Base-by-base conservation (phyloP, 2,888 invertebrate species). In the Ischnura elegans region DNA sequence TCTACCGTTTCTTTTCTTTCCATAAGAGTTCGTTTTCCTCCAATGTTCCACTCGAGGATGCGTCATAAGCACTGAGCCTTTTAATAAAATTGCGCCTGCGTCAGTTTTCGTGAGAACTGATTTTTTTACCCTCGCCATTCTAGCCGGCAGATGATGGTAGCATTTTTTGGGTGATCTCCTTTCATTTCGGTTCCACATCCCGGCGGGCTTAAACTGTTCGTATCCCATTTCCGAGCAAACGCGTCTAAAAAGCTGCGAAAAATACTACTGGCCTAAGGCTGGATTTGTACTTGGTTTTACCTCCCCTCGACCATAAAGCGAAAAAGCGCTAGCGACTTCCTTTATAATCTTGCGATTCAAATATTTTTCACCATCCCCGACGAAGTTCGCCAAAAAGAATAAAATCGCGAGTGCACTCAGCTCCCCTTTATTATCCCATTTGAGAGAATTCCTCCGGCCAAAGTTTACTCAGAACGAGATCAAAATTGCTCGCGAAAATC, bases 121-220 rank as follows among this genome's bases (percentile, higher is more conserved):
- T 76, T 76, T 76, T 66, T 76, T 76, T 61, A 13, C 16, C 76
- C 76, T 36, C 76, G 76, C 25, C 29, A 76, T 76, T 76, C 76
- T 25, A 10, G 76, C 25, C 1, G 76, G n/a, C 8, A 8, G 76
- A 6, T 8, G 29, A 1, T 36, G 29, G 6, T 10, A 13, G 13
- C 8, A 76, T 76, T 76, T 36, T 76, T 29, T 36, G 36, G 29
- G 29, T 36, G 36, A 76, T 76, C 36, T 36, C 76, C 36, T 16
- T 13, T 1, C 61, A 25, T 25, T 61, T 36, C 25, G 13, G 10
- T 76, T 36, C 36, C 16, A 25, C 36, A 76, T 36, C 29, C 76
- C 29, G n/a, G 76, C 25, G 76, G 10, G 61, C n/a, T 61, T 61
- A 61, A 61, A 61, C 61, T 61, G 61, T 61, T 61, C 61, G 3